Percentiles rank a stretch among this genome's conserved stretches.
phyloP scores from a whole-genome alignment of 2,888 invertebrate genomes.

The Xestia xanthographa region DNA sequence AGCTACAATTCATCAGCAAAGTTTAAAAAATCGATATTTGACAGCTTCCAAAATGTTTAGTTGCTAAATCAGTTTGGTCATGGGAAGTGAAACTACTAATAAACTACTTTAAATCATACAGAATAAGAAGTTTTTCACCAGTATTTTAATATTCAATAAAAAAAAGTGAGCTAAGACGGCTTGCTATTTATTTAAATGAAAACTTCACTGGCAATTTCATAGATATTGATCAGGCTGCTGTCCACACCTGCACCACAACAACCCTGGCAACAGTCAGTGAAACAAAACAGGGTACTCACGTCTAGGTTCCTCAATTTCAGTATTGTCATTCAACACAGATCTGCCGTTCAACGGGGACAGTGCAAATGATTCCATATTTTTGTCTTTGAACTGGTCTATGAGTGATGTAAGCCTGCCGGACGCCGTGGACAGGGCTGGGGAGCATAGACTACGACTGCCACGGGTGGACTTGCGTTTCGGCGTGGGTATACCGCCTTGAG shows the following conservation, averaged over 20 bases:
- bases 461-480: slow-evolving; percentile 73
- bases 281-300: slow-evolving; percentile 76
- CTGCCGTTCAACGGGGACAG: slow-evolving; percentile 77
- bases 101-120: background rate
- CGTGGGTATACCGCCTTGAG: slow-evolving; percentile 71
- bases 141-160: background rate
- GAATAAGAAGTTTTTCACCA: background rate
- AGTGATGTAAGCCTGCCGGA: slow-evolving; percentile 77
- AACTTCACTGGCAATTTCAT: background rate
- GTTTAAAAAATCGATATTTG: background rate
- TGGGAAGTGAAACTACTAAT: background rate
- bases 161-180: background rate
- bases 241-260: background rate
- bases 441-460: slow-evolving; percentile 77
- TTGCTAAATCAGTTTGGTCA: background rate
- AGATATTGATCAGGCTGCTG: background rate
- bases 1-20: background rate
- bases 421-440: slow-evolving; percentile 75
- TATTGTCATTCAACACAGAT: slow-evolving; percentile 82
- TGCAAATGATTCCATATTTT: slow-evolving; percentile 73
- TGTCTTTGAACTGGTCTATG: slow-evolving; percentile 72
- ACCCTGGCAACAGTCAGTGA: background rate
- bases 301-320: slow-evolving; percentile 81
- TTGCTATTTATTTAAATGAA: background rate
- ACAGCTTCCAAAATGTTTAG: background rate